phyloP scores from a whole-genome alignment of 2,797 vertebrate genomes.

The Prunella strophiata region DNA sequence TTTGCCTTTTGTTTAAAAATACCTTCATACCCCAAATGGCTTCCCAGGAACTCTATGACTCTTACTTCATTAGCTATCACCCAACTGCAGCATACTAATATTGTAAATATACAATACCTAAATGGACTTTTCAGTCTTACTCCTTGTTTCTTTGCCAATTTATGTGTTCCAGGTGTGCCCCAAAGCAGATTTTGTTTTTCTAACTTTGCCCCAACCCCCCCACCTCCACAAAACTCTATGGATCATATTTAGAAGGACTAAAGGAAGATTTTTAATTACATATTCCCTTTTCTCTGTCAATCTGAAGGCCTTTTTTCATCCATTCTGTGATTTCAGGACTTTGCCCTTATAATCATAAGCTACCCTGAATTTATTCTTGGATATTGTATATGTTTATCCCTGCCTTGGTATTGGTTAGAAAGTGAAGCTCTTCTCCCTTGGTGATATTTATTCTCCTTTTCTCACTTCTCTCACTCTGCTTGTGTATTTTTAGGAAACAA shows the following conservation, averaged over 20 bases:
- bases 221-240: accelerated
- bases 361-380: neutral
- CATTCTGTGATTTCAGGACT: neutral
- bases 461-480: slow-evolving; percentile 12
- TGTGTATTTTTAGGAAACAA: slow-evolving; percentile 43
- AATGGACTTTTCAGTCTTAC: neutral
- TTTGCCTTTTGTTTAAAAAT: neutral
- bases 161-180: neutral
- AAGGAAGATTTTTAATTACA: neutral
- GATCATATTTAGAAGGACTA: neutral
- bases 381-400: neutral
- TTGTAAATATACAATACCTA: neutral
- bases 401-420: neutral
- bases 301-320: neutral
- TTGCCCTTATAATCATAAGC: neutral
- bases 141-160: neutral
- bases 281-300: neutral
- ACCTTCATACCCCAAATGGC: neutral
- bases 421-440: neutral
- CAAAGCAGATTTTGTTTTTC: neutral
- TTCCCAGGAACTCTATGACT: neutral
- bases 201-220: accelerated
- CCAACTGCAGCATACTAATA: accelerated
- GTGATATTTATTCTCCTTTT: slow-evolving; percentile 34
- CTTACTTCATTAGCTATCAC: neutral